A percentile compares a stretch with the other conserved stretches of the same genome.
phyloP scores from a whole-genome alignment of 1,140 invertebrate species.

The Bombus confusus region DNA sequence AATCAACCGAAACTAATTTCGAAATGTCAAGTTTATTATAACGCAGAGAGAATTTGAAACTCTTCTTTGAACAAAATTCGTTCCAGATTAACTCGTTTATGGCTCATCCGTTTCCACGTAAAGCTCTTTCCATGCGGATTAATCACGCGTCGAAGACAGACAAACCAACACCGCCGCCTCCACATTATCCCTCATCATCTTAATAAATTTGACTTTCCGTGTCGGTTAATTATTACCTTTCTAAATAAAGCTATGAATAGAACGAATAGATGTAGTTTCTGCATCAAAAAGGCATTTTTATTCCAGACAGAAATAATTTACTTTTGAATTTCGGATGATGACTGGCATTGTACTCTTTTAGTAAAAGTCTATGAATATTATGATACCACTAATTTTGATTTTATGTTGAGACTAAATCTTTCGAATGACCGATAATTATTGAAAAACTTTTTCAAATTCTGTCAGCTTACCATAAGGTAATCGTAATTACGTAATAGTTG shows the following conservation, averaged over 20 bases:
- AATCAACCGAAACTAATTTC: conserved; percentile 4
- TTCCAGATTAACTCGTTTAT: conserved; percentile 36
- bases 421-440: too few species aligned
- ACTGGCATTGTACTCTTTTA: too few species aligned
- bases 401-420: too few species aligned
- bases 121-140: conserved; percentile 19
- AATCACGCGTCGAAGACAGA: conserved; percentile 16
- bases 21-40: neutral
- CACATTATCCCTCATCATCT: conserved; percentile 17
- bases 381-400: too few species aligned
- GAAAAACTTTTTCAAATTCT: too few species aligned
- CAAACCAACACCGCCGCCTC: neutral
- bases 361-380: too few species aligned
- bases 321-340: neutral
- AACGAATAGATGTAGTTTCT: neutral
- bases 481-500: too few species aligned
- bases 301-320: neutral
- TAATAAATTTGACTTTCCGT: conserved; percentile 15
- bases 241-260: neutral
- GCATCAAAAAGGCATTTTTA: neutral
- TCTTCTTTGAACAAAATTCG: conserved; percentile 7
- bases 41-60: neutral
- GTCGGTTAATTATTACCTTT: conserved; percentile 5
- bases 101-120: conserved; percentile 7
- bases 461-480: too few species aligned